Evolutionary conservation across 2,797 vertebrate genomes (phyloP).

Genomic region (Cyclopterus lumpus): DNA sequence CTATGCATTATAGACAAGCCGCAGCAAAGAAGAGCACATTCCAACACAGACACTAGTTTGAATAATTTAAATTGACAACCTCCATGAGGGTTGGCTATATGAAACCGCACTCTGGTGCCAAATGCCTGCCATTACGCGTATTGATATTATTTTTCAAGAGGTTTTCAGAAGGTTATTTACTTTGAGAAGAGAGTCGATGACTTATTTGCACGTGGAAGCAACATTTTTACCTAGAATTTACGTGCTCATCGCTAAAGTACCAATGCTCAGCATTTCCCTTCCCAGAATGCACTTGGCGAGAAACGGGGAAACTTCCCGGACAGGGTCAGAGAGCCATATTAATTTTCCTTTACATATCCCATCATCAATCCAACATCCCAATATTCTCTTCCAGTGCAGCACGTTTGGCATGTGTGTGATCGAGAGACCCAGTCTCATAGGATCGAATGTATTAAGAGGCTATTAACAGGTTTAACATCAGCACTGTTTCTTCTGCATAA

Average conservation of each 20-base stretch:
- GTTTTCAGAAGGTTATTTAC: constrained; percentile 23
- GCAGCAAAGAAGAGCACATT: constrained; percentile 49
- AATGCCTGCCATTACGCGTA: constrained; percentile 28
- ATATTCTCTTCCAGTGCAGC: constrained; percentile 16
- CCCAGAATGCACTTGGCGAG: constrained; percentile 38
- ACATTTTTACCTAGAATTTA: constrained; percentile 26
- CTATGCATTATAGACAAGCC: constrained; percentile 61
- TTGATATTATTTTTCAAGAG: constrained; percentile 32
- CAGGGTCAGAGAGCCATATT: constrained; percentile 15
- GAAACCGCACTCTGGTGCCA: constrained; percentile 58
- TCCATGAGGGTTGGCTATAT: constrained; percentile 59
- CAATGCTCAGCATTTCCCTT: constrained; percentile 24
- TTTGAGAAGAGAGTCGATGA: constrained; percentile 28
- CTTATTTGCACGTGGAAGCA: constrained; percentile 10
- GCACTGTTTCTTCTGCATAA: too few relatives aligned
- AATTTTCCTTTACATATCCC: constrained; percentile 35
- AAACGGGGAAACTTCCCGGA: constrained; percentile 3
- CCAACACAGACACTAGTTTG: constrained; percentile 66
- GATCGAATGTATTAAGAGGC: neutral
- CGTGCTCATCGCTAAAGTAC: constrained; percentile 3
- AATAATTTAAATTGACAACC: constrained; percentile 80
- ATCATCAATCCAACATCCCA: constrained; percentile 29
- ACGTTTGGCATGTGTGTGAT: constrained; percentile 19
- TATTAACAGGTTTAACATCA: neutral
- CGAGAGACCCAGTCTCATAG: neutral